These are phyloP conservation scores for Hirtodrosophila duncani DNA, from an alignment of 2,888 invertebrate species.

Conservation along the genomic window DNA sequence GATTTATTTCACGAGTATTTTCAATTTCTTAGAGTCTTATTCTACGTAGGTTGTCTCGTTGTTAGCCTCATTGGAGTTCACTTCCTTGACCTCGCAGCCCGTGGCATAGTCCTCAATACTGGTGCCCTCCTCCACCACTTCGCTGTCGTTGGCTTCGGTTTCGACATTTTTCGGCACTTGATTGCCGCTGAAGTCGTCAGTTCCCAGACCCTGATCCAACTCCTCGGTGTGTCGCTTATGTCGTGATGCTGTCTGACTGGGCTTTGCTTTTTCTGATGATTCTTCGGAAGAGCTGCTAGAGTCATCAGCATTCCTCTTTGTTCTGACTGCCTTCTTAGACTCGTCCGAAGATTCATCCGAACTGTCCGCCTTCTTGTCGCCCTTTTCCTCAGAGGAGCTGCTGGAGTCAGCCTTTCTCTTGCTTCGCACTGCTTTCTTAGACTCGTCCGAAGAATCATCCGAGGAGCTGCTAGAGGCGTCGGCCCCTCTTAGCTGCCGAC, in stretches of 20 bases:
- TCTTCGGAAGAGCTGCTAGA: too few species aligned
- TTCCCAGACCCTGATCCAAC: too few species aligned
- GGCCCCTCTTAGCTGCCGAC: not conserved
- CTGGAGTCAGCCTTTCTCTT: conserved; percentile 10
- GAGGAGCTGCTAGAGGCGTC: too few species aligned
- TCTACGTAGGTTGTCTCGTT: conserved; percentile 57
- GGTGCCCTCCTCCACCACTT: conserved; percentile 12
- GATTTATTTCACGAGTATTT: conserved; percentile 17
- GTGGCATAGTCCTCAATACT: conserved; percentile 65
- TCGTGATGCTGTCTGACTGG: too few species aligned
- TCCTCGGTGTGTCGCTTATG: too few species aligned
- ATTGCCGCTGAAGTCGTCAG: too few species aligned
- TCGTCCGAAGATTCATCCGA: not conserved
- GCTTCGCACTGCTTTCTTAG: not conserved
- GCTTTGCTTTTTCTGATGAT: too few species aligned
- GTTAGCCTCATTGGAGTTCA: conserved; percentile 57
- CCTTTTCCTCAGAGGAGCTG: conserved; percentile 10
- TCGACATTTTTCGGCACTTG: too few species aligned
- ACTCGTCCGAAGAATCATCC: too few species aligned
- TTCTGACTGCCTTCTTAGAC: too few species aligned
- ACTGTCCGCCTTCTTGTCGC: not conserved
- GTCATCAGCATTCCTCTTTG: too few species aligned
- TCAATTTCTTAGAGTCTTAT: conserved; percentile 9
- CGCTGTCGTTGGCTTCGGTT: too few species aligned
- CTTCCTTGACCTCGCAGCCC: conserved; percentile 66